A percentile compares a stretch with the other conserved stretches of the same genome.
These are phyloP conservation scores for Chironomus striatipennis DNA, from an alignment of 1,140 invertebrate genomes.

Conservation along the genomic window DNA sequence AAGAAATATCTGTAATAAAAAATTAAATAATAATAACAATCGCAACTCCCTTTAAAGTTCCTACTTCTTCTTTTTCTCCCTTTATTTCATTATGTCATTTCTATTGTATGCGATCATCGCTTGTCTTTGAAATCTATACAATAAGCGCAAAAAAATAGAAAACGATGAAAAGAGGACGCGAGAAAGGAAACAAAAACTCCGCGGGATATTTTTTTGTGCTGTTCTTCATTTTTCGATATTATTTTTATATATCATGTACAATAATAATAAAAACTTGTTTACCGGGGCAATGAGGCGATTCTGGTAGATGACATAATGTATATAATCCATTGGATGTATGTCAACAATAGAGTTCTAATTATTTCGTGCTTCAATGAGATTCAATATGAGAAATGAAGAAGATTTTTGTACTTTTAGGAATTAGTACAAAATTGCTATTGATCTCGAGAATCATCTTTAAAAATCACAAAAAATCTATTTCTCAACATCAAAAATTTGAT, in stretches of 20 bases:
- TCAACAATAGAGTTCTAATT: background rate
- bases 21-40: conserved; percentile 5
- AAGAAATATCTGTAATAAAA: background rate
- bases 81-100: background rate
- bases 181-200: conserved; percentile 18
- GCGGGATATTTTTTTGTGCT: background rate
- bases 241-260: background rate
- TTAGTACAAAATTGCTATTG: background rate
- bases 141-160: no score
- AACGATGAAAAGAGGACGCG: background rate
- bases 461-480: no score
- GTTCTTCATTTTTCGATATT: background rate
- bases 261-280: background rate
- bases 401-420: no score
- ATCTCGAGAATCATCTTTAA: background rate
- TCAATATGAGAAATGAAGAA: background rate
- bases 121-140: background rate
- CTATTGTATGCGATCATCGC: background rate
- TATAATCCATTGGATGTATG: background rate
- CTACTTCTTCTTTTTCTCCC: background rate
- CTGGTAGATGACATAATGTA: background rate
- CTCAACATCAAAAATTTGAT: no score
- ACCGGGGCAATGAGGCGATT: background rate
- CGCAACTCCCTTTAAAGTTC: background rate
- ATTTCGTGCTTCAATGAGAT: background rate